phyloP scores from a whole-genome alignment of 1,140 invertebrate genomes.

The Cephus cinctus region DNA sequence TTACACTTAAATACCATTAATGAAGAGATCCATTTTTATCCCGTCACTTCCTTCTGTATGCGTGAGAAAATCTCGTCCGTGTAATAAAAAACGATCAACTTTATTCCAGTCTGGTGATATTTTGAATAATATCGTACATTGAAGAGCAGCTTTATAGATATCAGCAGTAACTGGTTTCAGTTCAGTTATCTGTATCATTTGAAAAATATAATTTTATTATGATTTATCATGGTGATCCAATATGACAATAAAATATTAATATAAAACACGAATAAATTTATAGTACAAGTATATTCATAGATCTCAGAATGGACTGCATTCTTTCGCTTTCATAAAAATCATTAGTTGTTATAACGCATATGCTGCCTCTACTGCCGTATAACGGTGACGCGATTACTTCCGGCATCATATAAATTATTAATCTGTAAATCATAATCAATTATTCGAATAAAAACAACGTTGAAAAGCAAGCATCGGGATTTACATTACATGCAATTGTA shows the following conservation, averaged over 20 bases:
- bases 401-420: slow-evolving; percentile 25
- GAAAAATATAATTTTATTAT: background rate
- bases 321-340: slow-evolving; percentile 17
- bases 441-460: background rate
- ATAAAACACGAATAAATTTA: background rate
- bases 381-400: slow-evolving; percentile 33
- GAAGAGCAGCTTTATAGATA: slow-evolving; percentile 32
- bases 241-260: background rate
- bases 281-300: background rate
- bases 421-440: slow-evolving; percentile 22
- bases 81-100: slow-evolving; percentile 30
- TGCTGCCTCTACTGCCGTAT: slow-evolving; percentile 11
- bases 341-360: slow-evolving; percentile 26
- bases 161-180: slow-evolving; percentile 17
- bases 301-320: slow-evolving; percentile 15
- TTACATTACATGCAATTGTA: background rate
- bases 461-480: background rate
- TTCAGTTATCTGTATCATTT: background rate
- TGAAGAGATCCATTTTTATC: slow-evolving; percentile 28
- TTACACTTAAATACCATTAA: slow-evolving; percentile 17
- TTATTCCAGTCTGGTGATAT: slow-evolving; percentile 39
- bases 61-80: slow-evolving; percentile 34
- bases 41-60: slow-evolving; percentile 21
- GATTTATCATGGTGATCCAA: background rate
- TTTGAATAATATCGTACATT: slow-evolving; percentile 31